phyloP scores from a whole-genome alignment of 2,113 vertebrate species.

The Aegithalos caudatus region DNA sequence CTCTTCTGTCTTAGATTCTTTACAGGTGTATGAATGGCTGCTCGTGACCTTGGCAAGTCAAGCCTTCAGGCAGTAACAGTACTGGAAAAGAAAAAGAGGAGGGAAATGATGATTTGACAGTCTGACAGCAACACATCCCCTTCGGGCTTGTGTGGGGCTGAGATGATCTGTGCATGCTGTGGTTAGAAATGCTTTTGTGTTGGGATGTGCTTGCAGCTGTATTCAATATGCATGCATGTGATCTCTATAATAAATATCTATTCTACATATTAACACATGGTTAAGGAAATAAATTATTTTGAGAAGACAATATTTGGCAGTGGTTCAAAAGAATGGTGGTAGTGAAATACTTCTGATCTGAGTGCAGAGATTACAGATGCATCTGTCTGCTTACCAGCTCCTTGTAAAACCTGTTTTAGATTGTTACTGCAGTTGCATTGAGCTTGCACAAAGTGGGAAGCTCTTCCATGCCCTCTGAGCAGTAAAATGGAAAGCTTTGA shows the following conservation, averaged over 20 bases:
- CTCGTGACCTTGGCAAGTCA: constrained; percentile 12
- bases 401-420: neutral
- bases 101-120: constrained; percentile 3
- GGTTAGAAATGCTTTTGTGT: neutral
- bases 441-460: neutral
- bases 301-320: neutral
- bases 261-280: neutral
- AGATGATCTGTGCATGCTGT: neutral
- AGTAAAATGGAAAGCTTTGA: neutral
- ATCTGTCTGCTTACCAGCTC: neutral
- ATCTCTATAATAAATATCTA: neutral
- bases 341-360: neutral
- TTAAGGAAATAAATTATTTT: neutral
- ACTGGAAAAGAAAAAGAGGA: neutral
- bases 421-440: neutral
- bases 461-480: neutral
- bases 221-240: neutral
- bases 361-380: neutral
- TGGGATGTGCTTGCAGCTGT: neutral
- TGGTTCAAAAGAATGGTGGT: neutral
- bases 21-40: neutral
- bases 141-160: neutral
- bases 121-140: neutral
- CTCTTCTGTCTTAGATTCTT: neutral
- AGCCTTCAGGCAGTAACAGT: neutral